Percentiles rank a stretch among this genome's conserved stretches.
Conservation (phyloP, 2,888 invertebrate species). For the Neoscelio sp. region DNA sequence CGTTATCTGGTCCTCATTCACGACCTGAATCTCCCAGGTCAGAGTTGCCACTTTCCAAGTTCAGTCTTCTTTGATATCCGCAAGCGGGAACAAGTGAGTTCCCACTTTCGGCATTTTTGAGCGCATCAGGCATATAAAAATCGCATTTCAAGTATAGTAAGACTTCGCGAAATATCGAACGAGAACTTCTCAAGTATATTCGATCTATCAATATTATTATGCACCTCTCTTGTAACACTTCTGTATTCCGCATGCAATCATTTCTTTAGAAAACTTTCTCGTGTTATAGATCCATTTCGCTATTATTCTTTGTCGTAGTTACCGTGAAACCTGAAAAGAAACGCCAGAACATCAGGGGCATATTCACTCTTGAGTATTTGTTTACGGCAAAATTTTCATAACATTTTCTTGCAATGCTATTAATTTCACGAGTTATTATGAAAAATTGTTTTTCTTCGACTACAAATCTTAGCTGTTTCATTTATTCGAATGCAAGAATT, state of each 20-base stretch:
- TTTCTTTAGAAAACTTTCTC: constrained; percentile 32
- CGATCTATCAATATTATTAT: constrained; percentile 52
- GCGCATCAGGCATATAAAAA: constrained; percentile 34
- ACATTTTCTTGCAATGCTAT: neutral
- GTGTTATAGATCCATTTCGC: constrained; percentile 30
- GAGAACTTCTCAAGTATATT: constrained; percentile 20
- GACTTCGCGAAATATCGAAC: constrained; percentile 24
- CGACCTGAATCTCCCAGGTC: constrained; percentile 63
- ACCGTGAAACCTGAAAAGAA: constrained; percentile 12
- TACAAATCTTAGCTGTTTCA: constrained; percentile 31
- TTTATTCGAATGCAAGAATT: constrained; percentile 38
- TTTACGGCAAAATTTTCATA: constrained; percentile 23
- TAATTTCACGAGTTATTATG: constrained; percentile 33
- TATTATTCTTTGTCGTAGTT: constrained; percentile 9
- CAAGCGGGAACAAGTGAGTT: constrained; percentile 37
- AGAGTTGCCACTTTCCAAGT: constrained; percentile 52
- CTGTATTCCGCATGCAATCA: constrained; percentile 40
- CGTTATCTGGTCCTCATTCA: constrained; percentile 63
- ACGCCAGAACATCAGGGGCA: constrained; percentile 10
- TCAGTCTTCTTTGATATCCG: constrained; percentile 55
- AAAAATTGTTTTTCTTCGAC: constrained; percentile 31
- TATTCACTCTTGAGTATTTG: constrained; percentile 19
- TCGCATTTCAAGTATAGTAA: constrained; percentile 39
- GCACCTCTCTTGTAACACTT: constrained; percentile 34
- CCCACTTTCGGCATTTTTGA: constrained; percentile 54